Conservation (phyloP, 2,888 invertebrate species). For the Leptothorax acervorum region DNA sequence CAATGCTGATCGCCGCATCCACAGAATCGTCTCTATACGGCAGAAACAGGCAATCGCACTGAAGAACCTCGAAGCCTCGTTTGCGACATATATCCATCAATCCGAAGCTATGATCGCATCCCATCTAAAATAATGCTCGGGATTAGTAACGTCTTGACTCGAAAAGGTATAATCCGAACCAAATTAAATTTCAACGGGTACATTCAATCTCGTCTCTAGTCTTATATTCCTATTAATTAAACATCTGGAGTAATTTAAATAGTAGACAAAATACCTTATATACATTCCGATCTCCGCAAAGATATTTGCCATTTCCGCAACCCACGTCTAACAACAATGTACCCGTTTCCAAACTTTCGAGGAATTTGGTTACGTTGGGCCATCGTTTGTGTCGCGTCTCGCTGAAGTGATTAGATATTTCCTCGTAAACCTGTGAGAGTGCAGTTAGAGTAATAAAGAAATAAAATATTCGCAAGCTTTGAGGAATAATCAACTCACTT, state of each 20-base stretch:
- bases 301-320: constrained; percentile 99
- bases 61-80: constrained; percentile 89
- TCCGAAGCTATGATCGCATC: constrained; percentile 92
- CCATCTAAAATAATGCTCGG: constrained; percentile 87
- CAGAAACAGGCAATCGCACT: constrained; percentile 91
- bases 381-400: constrained; percentile 97
- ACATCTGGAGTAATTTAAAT: neutral
- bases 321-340: constrained; percentile 96
- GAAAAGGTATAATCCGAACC: constrained; percentile 42
- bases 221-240: neutral
- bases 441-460: neutral
- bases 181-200: neutral
- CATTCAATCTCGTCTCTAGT: neutral
- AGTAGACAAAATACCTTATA: constrained; percentile 74
- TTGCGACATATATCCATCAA: constrained; percentile 89
- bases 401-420: constrained; percentile 97
- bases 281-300: constrained; percentile 84
- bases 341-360: constrained; percentile 89
- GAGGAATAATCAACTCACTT: constrained; percentile 84
- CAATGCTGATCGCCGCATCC: constrained; percentile 96
- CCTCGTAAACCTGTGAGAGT: constrained; percentile 92
- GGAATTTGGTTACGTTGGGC: constrained; percentile 95
- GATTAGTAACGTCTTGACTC: neutral
- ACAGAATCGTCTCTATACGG: constrained; percentile 90
- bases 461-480: constrained; percentile 18